Percentiles rank a stretch among this genome's conserved stretches.
Evolutionary conservation across 2,888 invertebrate species (phyloP).

Genomic region (Drosophila neotestacea): DNA sequence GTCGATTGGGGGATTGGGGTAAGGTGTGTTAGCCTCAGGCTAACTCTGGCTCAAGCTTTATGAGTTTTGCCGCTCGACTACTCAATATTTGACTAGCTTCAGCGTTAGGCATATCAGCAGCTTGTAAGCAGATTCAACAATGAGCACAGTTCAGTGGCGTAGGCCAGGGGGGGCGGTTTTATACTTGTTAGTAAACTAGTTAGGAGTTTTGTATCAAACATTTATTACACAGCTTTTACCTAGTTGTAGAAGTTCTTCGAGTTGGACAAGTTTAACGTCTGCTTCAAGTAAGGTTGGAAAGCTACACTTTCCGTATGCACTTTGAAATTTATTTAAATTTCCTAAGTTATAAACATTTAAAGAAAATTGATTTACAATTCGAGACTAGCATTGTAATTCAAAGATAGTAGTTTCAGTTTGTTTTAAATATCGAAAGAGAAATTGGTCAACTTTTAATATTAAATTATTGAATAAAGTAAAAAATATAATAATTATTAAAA

Average conservation of each 20-base stretch:
- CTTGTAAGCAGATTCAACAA: conserved; percentile 13
- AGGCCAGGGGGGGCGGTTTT: background rate
- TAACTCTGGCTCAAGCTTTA: conserved; percentile 44
- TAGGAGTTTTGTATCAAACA: background rate
- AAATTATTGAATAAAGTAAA: no score
- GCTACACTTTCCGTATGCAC: no score
- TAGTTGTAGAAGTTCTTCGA: background rate
- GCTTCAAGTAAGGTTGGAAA: no score
- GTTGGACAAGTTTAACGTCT: background rate
- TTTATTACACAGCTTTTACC: background rate
- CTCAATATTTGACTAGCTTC: conserved; percentile 55
- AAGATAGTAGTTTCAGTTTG: no score
- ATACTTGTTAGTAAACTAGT: background rate
- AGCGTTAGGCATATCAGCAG: conserved; percentile 38
- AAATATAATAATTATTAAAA: no score
- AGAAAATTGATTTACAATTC: no score
- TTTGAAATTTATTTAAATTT: no score
- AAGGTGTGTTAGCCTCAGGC: conserved; percentile 26
- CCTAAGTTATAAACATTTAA: no score
- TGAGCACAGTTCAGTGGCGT: conserved; percentile 15
- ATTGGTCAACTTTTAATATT: no score
- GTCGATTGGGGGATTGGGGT: background rate
- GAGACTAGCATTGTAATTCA: no score
- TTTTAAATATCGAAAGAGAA: no score
- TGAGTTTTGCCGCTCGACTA: conserved; percentile 53